Percentiles rank a stretch among this genome's conserved stretches.
Conservation (phyloP, 2,113 vertebrate genomes). For the Tragelaphus strepsiceros region DNA sequence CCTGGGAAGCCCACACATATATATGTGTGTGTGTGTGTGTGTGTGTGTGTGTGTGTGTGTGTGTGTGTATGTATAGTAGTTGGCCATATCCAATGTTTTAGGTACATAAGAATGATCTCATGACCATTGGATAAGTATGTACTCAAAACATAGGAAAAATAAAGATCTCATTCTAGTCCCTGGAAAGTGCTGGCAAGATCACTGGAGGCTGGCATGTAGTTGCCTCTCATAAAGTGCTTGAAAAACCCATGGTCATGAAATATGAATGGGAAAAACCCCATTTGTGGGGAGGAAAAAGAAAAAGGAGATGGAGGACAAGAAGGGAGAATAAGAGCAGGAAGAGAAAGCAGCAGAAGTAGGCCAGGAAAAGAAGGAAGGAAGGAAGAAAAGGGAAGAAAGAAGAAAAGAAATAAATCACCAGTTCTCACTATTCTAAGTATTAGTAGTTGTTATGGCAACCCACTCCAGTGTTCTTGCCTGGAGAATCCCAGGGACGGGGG, state of each 20-base stretch:
- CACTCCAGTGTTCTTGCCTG: too few species aligned
- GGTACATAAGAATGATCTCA: background rate
- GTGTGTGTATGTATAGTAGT: background rate
- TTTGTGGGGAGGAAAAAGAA: background rate
- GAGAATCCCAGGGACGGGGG: too few species aligned
- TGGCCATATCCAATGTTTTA: background rate
- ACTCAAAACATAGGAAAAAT: background rate
- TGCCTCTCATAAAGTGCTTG: background rate
- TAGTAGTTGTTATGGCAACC: background rate
- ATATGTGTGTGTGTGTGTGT: background rate
- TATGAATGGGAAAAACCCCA: background rate
- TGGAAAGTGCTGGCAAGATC: background rate
- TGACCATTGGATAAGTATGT: background rate
- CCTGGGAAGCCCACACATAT: background rate
- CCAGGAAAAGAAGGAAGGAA: background rate
- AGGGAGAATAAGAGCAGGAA: too few species aligned
- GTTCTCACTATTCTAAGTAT: background rate
- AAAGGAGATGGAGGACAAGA: too few species aligned
- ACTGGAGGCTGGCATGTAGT: background rate
- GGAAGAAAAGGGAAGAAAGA: accelerated
- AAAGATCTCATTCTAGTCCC: background rate
- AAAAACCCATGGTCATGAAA: background rate
- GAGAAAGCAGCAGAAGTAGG: too few species aligned
- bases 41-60: background rate
- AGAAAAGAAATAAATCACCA: background rate